These are phyloP conservation scores for Mus spicilegus DNA, from an alignment of 2,113 vertebrate species.

Conservation along the genomic window DNA sequence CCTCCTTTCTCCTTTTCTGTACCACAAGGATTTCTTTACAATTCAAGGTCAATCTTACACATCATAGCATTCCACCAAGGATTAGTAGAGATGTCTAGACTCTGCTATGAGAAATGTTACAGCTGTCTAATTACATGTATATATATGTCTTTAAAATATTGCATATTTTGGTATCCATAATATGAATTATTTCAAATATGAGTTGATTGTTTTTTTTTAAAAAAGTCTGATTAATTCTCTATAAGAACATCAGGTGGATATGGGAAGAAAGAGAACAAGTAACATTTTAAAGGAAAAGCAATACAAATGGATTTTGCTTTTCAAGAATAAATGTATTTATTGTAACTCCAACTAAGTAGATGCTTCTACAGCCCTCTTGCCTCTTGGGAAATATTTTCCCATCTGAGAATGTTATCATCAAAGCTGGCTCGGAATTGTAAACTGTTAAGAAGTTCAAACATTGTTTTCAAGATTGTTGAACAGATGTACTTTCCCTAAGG, in stretches of 20 bases:
- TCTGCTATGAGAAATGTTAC: neutral
- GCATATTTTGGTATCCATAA: neutral
- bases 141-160: neutral
- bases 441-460: slow-evolving; percentile 65
- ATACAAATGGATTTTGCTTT: slow-evolving; percentile 40
- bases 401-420: slow-evolving; percentile 72
- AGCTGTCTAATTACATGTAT: neutral
- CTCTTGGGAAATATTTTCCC: slow-evolving; percentile 66
- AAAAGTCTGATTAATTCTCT: neutral
- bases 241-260: neutral
- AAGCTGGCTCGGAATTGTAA: slow-evolving; percentile 71
- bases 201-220: neutral
- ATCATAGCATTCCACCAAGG: neutral
- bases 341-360: slow-evolving; percentile 45
- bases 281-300: slow-evolving; percentile 43
- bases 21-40: neutral
- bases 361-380: neutral
- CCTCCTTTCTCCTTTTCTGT: neutral
- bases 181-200: neutral
- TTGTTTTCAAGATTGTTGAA: slow-evolving; percentile 77
- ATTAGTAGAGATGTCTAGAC: neutral
- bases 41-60: neutral
- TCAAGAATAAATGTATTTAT: slow-evolving; percentile 58
- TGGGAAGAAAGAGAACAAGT: slow-evolving; percentile 58
- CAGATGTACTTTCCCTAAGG: slow-evolving; percentile 68